These are phyloP conservation scores for Apostichopus leukothele DNA, from an alignment of 53 echinoderm and acorn worm species.

Conservation along the genomic window DNA sequence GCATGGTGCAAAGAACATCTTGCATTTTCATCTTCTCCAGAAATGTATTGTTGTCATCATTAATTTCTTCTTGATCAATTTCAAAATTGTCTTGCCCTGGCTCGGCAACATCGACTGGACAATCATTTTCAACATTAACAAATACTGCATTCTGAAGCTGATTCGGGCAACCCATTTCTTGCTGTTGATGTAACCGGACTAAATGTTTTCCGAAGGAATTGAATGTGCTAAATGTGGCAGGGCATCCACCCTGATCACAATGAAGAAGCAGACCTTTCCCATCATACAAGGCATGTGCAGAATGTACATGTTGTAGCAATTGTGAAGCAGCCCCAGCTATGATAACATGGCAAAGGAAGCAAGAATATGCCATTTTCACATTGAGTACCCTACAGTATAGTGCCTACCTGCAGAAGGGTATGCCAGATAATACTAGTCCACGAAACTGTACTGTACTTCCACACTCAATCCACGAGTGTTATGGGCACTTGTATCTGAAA, in stretches of 20 bases:
- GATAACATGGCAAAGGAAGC: conserved; percentile 38
- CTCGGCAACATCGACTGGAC: conserved; percentile 6
- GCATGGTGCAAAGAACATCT: conserved; percentile 34
- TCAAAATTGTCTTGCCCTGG: conserved; percentile 17
- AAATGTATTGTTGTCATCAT: not conserved
- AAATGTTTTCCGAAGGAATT: conserved; percentile 50
- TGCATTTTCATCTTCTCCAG: conserved; percentile 18
- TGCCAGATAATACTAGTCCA: not conserved
- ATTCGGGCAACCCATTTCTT: conserved; percentile 9
- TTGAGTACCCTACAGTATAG: not conserved
- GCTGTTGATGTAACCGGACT: conserved; percentile 22
- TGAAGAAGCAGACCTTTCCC: conserved; percentile 24
- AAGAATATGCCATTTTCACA: conserved; percentile 37
- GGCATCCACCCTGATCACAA: conserved; percentile 53
- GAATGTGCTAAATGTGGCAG: conserved; percentile 41
- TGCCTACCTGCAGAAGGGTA: not conserved
- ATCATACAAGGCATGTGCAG: conserved; percentile 57
- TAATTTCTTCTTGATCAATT: conserved; percentile 3
- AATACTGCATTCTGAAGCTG: conserved; percentile 2
- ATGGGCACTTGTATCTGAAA: not conserved
- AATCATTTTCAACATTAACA: conserved; percentile 30
- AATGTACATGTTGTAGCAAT: conserved; percentile 19
- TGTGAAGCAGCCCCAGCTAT: conserved; percentile 16
- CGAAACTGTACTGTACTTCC: not conserved
- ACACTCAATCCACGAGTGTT: not conserved